Base-by-base conservation (phyloP, 1,140 invertebrate species). In the Caenorhabditis brenneri region DNA sequence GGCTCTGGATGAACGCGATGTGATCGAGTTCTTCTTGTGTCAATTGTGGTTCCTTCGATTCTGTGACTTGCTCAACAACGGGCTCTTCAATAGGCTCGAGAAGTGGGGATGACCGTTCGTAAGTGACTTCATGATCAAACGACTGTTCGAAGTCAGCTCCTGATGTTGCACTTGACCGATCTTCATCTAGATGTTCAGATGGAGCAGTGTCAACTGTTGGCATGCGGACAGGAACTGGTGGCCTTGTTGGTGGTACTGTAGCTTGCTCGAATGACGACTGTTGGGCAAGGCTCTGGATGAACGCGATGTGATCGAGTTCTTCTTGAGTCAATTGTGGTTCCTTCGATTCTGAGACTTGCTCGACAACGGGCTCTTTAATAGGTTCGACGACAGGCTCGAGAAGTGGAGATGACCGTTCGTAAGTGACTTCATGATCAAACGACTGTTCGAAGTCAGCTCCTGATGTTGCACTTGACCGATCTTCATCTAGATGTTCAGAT, bases 51-150 rank as follows among this genome's bases (percentile, higher is more conserved):
- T 58, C 53, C 6, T 27, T 58, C 7, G n/a, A 6, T 27, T 24
- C 53, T 42, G 5, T 12, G 12, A 42, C 39, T 42, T 5, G 53
- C 9, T 12, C 53, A 9, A 46, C 16, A 2, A 36, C 29, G 33
- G 24, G 58, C 46, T 79, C 49, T 33, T 58, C 31, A 42, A 49
- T 22, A n/a, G 48, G 42, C 29, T 79, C 46, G 19, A 84, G 79
- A 12, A 84, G 55, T 22, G 79, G 78, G 2, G 83, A 55, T 19
- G 79, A 65, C 33, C 60, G 51, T 60, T 65, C 83, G 24, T 60
- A 81, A n/a, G 29, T 24, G 46, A 51, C 78, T 5, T 80, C 78
- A 7, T 80, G 78, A 51, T 51, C 78, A 15, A 51, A 49, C n/a
- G 78, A 80, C 29, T 33, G 12, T n/a, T 79, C 46, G 46, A 36